Evolutionary conservation across 30 jellyfish, hydroid and myxozoan species (phyloP), one percentile per base, ranked within the genome.

Genomic region (Cassiopea andromeda): DNA sequence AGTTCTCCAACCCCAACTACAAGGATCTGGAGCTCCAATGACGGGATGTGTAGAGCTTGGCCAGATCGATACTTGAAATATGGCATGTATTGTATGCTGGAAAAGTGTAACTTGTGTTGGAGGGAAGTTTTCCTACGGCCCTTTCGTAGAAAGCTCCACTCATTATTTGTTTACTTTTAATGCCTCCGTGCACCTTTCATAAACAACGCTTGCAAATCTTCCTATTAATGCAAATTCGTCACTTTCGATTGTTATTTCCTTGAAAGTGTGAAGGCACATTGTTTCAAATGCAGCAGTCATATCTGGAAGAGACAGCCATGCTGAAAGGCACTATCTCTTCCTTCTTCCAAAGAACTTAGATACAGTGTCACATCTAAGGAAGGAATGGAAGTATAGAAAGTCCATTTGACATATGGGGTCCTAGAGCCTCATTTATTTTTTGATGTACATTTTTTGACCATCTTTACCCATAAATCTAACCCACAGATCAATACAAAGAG

Each of bases 281-380:
- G 19, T 38, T 80, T 58, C 78, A 19, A 80, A 57, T 80, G 80
- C 89, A 58, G 79, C 89, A 60, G 79, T 80, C 43, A 64, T 79
- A 27, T 80, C 89, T 57, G 89, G 89, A 64, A 58, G 58, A 80
- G 89, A 80, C 79, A 17, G 78, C 12, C 89, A 80, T 80, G 89
- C 89, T 54, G 77, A 12, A n/a, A n/a, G 66, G 71, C 27, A 66
- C 50, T 84, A 14, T 82, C 18, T 82, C 73, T 82, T 80, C 73
- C 91, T 72, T 82, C 78, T 82, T 15, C 78, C 78, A 69, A 54
- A 3, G 64, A 54, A 54, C 64, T 54, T 6, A 54, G 64, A 6
- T 3, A 10, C 64, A 54, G 64, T 54, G 64, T 54, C 64, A 10
- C 64, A 54, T 54, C 64, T 10, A 54, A 10, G 7, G 10, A 54